Evolutionary conservation across 2,888 invertebrate genomes (phyloP).

Genomic region (Nomada goodeniana): DNA sequence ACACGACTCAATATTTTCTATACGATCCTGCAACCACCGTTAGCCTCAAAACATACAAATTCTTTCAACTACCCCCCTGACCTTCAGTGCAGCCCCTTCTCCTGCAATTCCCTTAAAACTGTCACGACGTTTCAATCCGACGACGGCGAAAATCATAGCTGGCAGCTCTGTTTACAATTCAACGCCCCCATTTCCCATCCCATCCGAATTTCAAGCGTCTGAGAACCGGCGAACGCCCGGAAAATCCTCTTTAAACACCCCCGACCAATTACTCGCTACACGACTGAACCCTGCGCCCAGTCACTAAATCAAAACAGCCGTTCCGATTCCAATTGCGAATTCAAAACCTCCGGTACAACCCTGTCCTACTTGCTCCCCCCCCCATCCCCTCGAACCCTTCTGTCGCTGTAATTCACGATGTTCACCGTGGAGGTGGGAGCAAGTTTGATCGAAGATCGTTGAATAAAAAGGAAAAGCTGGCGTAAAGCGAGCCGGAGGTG

Average conservation of each 20-base stretch:
- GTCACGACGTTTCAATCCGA: no score
- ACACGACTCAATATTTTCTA: no score
- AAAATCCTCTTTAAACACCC: slow-evolving; percentile 7
- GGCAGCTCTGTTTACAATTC: background rate
- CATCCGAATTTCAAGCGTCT: slow-evolving; percentile 13
- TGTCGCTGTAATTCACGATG: background rate
- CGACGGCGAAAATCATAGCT: no score
- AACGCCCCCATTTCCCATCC: background rate
- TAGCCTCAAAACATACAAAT: no score
- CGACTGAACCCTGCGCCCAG: background rate
- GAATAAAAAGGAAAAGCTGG: background rate
- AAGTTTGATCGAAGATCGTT: slow-evolving; percentile 12
- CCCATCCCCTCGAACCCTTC: background rate
- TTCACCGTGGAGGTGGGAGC: no score
- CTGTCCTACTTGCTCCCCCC: background rate
- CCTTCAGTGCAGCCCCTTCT: no score
- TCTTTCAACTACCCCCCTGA: no score
- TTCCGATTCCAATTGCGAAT: slow-evolving; percentile 8
- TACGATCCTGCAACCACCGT: no score
- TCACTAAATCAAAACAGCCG: slow-evolving; percentile 24
- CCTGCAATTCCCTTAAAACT: no score
- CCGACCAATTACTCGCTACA: slow-evolving; percentile 23
- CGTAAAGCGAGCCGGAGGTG: background rate
- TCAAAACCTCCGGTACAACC: slow-evolving; percentile 1
- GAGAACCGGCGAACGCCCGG: background rate